Evolutionary conservation across 2,797 vertebrate species (phyloP), one percentile per base, ranked within the genome.

Genomic region (Urosaurus nigricauda): DNA sequence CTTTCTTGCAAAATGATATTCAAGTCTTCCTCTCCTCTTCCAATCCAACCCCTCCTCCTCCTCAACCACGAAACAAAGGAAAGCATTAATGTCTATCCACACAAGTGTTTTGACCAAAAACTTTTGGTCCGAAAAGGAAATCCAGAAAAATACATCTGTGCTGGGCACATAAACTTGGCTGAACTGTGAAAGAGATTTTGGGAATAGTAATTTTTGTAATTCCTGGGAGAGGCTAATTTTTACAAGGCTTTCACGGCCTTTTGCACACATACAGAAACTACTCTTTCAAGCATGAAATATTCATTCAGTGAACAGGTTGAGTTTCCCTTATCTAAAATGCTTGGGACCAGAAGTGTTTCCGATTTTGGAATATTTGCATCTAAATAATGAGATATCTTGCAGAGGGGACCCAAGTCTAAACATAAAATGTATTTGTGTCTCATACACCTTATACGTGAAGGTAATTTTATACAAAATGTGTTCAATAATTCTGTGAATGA

Each of bases 1-100:
- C 91, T 90, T 85, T 89, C 90, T 92, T 91, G 87, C 92, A 92
- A 96, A 95, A 92, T 0, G 37, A 88, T 90, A 95, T 70, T 90
- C 1, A 37, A 86, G 87, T 92, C 87, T 91, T 89, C 84, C 77
- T 89, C 32, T 58, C 58, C 60, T 40, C 77, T 58, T 29, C 43
- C 3, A 47, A 0, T 26, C 0, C 47, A 87, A 16, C 1, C 11
- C 47, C 47, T 51, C 47, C 47, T 51, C 53, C 86, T 58, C 17
- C 4, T 58, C 79, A 63, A 35, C 56, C 53, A 16, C 21, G n/a
- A 51, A 26, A 84, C 82, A 87, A 92, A 74, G 65, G 32, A 70
- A 70, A 70, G 32, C 26, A n/a, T 13, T 11, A 60, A 60, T 21
- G 19, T 43, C 53, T 7, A 9, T 78, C 43, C 26, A 51, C 37